Percentiles rank a stretch among this genome's conserved stretches.
Evolutionary conservation across 2,888 invertebrate species (phyloP).

Genomic region (Pantelozetes paolii): DNA sequence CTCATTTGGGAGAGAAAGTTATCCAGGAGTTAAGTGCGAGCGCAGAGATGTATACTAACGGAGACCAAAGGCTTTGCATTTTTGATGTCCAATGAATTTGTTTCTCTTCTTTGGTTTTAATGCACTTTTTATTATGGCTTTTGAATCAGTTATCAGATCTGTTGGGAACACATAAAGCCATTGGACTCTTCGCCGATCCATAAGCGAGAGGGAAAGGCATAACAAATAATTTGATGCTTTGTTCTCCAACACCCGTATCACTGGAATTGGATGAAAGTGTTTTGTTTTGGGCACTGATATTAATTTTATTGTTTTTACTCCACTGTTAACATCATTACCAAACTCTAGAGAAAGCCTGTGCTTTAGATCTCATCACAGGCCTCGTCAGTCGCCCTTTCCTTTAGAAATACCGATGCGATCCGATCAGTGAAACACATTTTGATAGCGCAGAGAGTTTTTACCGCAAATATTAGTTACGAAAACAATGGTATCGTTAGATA

Average conservation of each 20-base stretch:
- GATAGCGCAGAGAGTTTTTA: background rate
- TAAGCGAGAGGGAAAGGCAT: background rate
- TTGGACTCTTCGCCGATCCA: background rate
- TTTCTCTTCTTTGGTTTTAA: background rate
- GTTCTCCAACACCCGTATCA: background rate
- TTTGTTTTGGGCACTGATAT: background rate
- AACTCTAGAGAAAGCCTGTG: background rate
- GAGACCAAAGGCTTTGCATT: background rate
- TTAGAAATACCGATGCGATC: background rate
- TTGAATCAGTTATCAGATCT: too few relatives aligned
- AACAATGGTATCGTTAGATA: too few relatives aligned
- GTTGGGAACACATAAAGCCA: background rate
- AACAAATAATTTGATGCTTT: background rate
- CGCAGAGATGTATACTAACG: too few relatives aligned
- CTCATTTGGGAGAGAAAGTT: background rate
- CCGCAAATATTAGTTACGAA: background rate
- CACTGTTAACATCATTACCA: background rate
- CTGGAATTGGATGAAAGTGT: background rate
- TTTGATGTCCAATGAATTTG: slow-evolving; percentile 14
- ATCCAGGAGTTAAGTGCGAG: background rate
- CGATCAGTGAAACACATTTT: background rate
- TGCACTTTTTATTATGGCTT: background rate
- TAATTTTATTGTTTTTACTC: background rate
- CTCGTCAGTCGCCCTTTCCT: background rate
- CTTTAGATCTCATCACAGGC: background rate